phyloP scores from a whole-genome alignment of 2,797 vertebrate species.

The Pangasius mekongensis region DNA sequence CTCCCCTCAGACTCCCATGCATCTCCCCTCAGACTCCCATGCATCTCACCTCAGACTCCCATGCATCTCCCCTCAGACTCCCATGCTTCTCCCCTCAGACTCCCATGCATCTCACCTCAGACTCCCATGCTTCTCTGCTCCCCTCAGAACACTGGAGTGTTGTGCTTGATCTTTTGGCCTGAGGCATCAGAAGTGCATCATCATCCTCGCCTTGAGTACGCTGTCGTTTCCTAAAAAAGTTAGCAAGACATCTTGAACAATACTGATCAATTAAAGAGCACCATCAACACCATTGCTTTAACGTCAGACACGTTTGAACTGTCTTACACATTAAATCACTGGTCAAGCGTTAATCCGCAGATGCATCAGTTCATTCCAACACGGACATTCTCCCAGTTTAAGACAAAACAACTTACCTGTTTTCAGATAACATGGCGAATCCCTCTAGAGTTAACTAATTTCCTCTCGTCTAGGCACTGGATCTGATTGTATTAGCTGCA shows the following conservation, averaged over 20 bases:
- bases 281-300: not conserved
- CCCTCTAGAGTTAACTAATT: not conserved
- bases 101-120: conserved; percentile 68
- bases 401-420: conserved; percentile 64
- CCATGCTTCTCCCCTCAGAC: no score
- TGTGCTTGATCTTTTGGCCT: conserved; percentile 83
- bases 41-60: no score
- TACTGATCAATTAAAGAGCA: not conserved
- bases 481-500: not conserved
- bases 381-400: not conserved
- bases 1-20: no score
- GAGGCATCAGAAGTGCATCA: conserved; percentile 79
- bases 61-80: no score
- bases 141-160: conserved; percentile 71
- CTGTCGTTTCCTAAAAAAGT: conserved; percentile 80
- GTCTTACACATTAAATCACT: no score
- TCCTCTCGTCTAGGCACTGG: not conserved
- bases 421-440: conserved; percentile 75
- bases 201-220: conserved; percentile 85
- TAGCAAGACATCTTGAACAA: not conserved
- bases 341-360: not conserved
- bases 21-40: no score
- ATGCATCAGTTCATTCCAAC: not conserved
- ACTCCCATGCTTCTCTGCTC: conserved; percentile 76
- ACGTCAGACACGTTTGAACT: not conserved